Base-by-base conservation (phyloP, 2,888 invertebrate species). In the Parnassius mnemosyne region DNA sequence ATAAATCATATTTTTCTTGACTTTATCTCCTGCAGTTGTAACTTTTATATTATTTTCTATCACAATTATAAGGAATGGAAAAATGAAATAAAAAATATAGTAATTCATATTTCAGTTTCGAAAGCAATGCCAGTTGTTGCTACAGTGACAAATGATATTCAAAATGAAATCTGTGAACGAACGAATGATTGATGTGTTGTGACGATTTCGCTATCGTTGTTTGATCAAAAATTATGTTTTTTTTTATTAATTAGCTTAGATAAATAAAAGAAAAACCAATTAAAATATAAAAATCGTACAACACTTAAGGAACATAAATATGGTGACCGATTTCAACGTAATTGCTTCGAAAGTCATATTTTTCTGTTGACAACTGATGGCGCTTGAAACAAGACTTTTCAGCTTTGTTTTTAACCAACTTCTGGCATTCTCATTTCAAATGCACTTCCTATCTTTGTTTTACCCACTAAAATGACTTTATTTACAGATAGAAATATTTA, bases 151-250 rank as follows among this genome's bases (percentile, higher is more conserved):
- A 63, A 63, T 59, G 55, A 59, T 59, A 63, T 63, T 63, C 58
- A 63, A 63, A 63, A 63, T 59, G 63, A 63, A 63, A 63, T 63
- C 63, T 59, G 63, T 63, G 59, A 59, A 54, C 54, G 55, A 63
- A 58, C 58, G 54, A 63, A 59, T 63, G 63, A 63, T 63, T 54
- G 58, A 58, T 63, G 58, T 63, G 58, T 63, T 63, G 59, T 47
- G 51, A 59, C 58, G 58, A 63, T 63, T 56, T 59, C 41, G 63
- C 47, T 52, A 55, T 63, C n/a, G 59, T 59, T 52, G 63, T 51
- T 63, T 54, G 55, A 51, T 25, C n/a, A 44, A 55, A 63, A 63
- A 55, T 59, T 59, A 63, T 63, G 54, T 59, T 59, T 63, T 59
- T 52, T 59, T 63, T 59, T 20, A 44, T 51, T 63, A 46, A 63